Percentiles rank a stretch among this genome's conserved stretches.
Evolutionary conservation across 1,140 invertebrate species (phyloP).

Genomic region (Anadara kagoshimensis): DNA sequence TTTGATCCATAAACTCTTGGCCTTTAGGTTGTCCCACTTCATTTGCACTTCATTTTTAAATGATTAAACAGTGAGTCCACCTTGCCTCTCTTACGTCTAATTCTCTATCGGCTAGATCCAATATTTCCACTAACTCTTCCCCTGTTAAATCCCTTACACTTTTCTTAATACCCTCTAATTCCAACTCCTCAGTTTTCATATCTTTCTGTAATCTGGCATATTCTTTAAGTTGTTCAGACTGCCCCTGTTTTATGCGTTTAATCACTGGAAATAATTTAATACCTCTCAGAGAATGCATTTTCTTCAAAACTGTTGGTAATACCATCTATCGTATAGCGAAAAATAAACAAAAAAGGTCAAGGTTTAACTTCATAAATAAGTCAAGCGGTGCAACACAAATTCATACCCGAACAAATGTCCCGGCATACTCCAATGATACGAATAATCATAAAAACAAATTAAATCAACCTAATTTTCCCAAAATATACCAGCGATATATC

Average conservation of each 20-base stretch:
- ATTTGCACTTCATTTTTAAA: conserved; percentile 10
- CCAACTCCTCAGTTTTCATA: background rate
- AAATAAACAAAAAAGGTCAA: background rate
- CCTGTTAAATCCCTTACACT: background rate
- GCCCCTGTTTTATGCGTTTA: conserved; percentile 6
- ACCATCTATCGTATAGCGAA: conserved; percentile 1
- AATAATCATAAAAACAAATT: too few species aligned
- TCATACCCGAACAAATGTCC: background rate
- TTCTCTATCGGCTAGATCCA: conserved; percentile 9
- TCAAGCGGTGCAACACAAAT: background rate
- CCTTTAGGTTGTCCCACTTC: conserved; percentile 24
- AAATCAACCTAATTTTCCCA: too few species aligned
- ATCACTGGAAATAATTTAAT: conserved; percentile 5
- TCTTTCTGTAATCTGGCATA: background rate
- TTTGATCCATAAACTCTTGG: background rate
- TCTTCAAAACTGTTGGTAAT: conserved; percentile 8
- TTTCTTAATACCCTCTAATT: background rate
- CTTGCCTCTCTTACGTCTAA: conserved; percentile 14
- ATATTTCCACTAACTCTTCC: background rate
- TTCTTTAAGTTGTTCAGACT: conserved; percentile 9
- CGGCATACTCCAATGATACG: background rate
- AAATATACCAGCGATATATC: too few species aligned
- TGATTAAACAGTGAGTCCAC: conserved; percentile 4
- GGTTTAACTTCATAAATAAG: background rate
- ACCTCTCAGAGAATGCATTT: conserved; percentile 3